Base-by-base conservation (phyloP, 1,140 invertebrate genomes). In the Euborellia annulipes region DNA sequence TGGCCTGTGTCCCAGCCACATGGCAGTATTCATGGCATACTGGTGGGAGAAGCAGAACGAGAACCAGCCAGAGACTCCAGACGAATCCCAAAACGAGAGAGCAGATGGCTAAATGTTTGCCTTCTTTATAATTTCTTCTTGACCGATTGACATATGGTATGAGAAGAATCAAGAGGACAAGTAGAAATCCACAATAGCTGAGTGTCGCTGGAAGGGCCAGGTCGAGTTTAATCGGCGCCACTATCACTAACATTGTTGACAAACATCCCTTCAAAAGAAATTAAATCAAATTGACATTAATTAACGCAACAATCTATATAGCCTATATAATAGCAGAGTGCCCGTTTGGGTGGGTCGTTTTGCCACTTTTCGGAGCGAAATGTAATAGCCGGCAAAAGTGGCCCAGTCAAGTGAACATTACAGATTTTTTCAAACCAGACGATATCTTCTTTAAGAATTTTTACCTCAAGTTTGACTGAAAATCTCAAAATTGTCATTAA, bases 41-140 rank as follows among this genome's bases (percentile, higher is more conserved):
- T 9, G 56, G 50, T 30, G 53, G 59, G 30, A 71, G 54, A 2
- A 69, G 40, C 20, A 69, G 51, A 46, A 71, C 69, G n/a, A 61
- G 66, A 3, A 64, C 62, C 1, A 69, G 43, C 72, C 74, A 76
- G 8, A 62, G 54, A 2, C 67, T 51, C 71, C 73, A 76, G 2
- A 67, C 56, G 13, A 63, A 38, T 2, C 68, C 41, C 11, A 68
- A 55, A 1, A 68, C 57, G 36, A 70, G 60, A 2, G 62, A 62
- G 0, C 66, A 67, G 0, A 66, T 58, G 21, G 72, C 65, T 50
- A 76, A 70, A n/a, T 70, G 69, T 19, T 65, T 63, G 3, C 73
- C 72, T 50, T 78, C 75, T 3, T 63, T 62, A 53, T 76, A 73
- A 57, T 78, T 76, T 21, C 73, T 63, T 27, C 65, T 68, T 14